Conservation (phyloP, 2,797 vertebrate species). For the Poeciliopsis gracilis region DNA sequence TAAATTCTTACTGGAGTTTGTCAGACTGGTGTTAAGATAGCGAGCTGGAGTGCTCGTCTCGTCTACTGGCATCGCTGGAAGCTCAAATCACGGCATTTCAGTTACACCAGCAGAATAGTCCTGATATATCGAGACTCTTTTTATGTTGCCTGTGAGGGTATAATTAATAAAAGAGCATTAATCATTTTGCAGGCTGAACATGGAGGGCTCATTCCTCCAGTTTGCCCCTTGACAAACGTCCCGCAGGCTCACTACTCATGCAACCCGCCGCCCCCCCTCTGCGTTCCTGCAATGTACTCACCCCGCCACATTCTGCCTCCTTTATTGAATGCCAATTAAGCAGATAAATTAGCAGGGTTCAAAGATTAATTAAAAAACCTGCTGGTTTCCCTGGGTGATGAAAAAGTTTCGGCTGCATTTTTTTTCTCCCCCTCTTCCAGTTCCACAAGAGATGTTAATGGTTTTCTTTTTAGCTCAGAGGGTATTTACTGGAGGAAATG, state of each 20-base stretch:
- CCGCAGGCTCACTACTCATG: constrained; percentile 54
- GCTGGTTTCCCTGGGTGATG: constrained; percentile 61
- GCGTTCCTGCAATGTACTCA: constrained; percentile 39
- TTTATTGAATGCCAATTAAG: constrained; percentile 80
- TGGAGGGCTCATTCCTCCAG: constrained; percentile 65
- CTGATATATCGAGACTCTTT: constrained; percentile 64
- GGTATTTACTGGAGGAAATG: constrained; percentile 67
- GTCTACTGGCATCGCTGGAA: constrained; percentile 15
- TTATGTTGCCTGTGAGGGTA: constrained; percentile 67
- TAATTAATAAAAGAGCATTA: constrained; percentile 81
- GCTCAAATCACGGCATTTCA: constrained; percentile 52
- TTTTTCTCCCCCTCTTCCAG: constrained; percentile 9
- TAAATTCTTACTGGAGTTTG: constrained; percentile 21
- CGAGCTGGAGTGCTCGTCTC: constrained; percentile 25
- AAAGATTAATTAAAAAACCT: constrained; percentile 79
- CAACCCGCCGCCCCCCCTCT: not conserved
- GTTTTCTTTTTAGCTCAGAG: constrained; percentile 46
- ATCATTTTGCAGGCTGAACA: constrained; percentile 75
- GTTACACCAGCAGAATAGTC: constrained; percentile 43
- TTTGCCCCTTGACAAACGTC: constrained; percentile 67
- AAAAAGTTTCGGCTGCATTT: constrained; percentile 51
- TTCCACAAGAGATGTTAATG: constrained; percentile 61
- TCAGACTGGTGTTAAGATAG: constrained; percentile 17
- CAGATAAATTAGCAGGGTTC: constrained; percentile 77
- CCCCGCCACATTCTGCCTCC: constrained; percentile 55